A percentile compares a stretch with the other conserved stretches of the same genome.
These are phyloP conservation scores for Malacoctenus gilli DNA, from an alignment of 2,797 vertebrate genomes.

Conservation along the genomic window DNA sequence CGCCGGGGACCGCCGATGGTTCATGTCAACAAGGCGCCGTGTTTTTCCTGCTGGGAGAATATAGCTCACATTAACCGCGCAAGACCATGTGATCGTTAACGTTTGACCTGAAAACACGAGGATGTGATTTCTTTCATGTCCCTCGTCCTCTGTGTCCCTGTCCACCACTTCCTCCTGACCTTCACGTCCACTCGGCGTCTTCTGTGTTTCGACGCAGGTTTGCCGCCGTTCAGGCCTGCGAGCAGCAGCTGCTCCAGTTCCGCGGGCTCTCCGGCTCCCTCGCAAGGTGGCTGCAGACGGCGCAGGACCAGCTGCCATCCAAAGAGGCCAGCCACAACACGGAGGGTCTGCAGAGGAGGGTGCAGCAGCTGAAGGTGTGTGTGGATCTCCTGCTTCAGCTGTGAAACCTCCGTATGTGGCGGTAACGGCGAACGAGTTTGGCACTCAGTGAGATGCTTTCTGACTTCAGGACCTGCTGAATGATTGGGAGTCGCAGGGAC, in stretches of 20 bases:
- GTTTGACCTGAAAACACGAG: background rate
- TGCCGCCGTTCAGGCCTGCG: constrained; percentile 88
- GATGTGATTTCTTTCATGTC: background rate
- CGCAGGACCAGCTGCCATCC: constrained; percentile 85
- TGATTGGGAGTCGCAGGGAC: constrained; percentile 87
- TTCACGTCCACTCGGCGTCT: background rate
- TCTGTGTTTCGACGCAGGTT: too few species aligned
- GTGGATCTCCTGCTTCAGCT: too few species aligned
- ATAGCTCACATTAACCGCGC: background rate
- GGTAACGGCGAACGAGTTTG: too few species aligned
- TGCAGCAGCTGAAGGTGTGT: constrained; percentile 88
- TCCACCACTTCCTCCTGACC: constrained; percentile 2
- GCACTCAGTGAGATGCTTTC: background rate
- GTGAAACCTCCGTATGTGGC: too few species aligned
- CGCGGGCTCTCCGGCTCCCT: constrained; percentile 85
- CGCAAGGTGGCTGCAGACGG: constrained; percentile 91
- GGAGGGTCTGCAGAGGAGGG: constrained; percentile 86
- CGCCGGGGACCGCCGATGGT: background rate
- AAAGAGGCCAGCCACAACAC: constrained; percentile 85
- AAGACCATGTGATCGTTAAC: background rate
- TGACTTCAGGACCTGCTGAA: constrained; percentile 83
- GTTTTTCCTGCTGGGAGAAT: background rate
- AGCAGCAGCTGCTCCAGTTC: constrained; percentile 89
- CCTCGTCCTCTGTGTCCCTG: background rate
- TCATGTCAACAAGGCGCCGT: constrained; percentile 14